Evolutionary conservation across 2,113 vertebrate genomes (phyloP).

Genomic region (Tachysurus fulvidraco): DNA sequence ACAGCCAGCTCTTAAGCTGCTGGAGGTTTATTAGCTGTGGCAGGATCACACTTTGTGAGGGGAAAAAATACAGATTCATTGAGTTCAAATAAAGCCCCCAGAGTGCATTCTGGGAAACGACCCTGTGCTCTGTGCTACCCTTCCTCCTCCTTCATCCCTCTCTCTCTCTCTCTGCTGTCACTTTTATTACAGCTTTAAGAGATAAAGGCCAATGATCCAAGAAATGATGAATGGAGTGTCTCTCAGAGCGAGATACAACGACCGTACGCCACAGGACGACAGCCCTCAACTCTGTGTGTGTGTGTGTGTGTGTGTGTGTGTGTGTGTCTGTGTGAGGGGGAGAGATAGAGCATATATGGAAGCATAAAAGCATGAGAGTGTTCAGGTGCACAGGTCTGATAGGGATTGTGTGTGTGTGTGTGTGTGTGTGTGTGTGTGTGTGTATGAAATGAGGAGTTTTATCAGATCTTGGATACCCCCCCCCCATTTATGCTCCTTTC

Average conservation of each 20-base stretch:
- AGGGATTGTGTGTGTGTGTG: neutral
- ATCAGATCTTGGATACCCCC: neutral
- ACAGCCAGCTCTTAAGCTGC: neutral
- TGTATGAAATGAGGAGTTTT: slow-evolving; percentile 32
- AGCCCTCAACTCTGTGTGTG: slow-evolving; percentile 57
- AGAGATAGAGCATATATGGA: neutral
- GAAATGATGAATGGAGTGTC: slow-evolving; percentile 82
- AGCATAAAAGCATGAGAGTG: neutral
- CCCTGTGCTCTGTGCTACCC: slow-evolving; percentile 49
- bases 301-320: slow-evolving; percentile 33
- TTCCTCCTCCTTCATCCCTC: slow-evolving; percentile 26
- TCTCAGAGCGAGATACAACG: slow-evolving; percentile 76
- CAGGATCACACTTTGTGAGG: neutral
- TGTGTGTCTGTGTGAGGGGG: slow-evolving; percentile 15
- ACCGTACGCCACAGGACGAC: slow-evolving; percentile 71
- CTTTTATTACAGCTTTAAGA: slow-evolving; percentile 83
- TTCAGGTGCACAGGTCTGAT: slow-evolving; percentile 36
- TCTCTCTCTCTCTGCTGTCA: slow-evolving; percentile 69
- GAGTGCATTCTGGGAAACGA: slow-evolving; percentile 51
- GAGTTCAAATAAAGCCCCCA: slow-evolving; percentile 41
- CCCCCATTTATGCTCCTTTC: neutral
- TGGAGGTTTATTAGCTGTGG: neutral
- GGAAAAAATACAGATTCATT: slow-evolving; percentile 19
- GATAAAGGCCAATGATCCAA: slow-evolving; percentile 78
- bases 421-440: slow-evolving; percentile 29